These are phyloP conservation scores for Cyprinodon variegatus DNA, from an alignment of 2,113 vertebrate species.

Conservation along the genomic window DNA sequence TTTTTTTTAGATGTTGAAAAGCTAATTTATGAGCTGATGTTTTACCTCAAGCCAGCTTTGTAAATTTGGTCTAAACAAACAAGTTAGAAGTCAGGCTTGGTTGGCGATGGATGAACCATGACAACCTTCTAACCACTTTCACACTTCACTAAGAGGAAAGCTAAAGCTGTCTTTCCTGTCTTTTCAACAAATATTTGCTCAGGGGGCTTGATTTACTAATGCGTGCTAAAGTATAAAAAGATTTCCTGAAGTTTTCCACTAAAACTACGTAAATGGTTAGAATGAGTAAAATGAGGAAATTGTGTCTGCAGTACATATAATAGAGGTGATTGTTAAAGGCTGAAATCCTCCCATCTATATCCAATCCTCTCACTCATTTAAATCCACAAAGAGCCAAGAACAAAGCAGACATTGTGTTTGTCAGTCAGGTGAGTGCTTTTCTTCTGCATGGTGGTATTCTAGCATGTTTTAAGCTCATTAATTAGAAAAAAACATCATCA, in stretches of 20 bases:
- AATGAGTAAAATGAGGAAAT: neutral
- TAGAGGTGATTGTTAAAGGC: conserved; percentile 39
- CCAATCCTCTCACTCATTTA: conserved; percentile 2
- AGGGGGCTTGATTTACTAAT: too few species aligned
- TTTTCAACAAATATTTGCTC: neutral
- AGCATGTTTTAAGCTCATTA: neutral
- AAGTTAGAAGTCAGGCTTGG: neutral
- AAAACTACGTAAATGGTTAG: neutral
- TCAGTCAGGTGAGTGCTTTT: conserved; percentile 2
- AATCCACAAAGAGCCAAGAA: conserved; percentile 23
- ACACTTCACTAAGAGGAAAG: neutral
- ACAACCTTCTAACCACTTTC: neutral
- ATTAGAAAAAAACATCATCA: neutral
- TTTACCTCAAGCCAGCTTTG: too few species aligned
- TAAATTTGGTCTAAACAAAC: neutral
- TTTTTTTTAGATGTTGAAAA: too few species aligned
- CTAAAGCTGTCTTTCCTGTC: neutral
- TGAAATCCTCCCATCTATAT: conserved; percentile 1
- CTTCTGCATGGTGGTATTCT: neutral
- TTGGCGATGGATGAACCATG: neutral
- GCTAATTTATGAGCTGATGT: too few species aligned
- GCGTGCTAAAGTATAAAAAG: neutral
- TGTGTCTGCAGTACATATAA: conserved; percentile 23
- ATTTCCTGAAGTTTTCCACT: neutral
- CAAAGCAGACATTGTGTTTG: conserved; percentile 30